Evolutionary conservation across 2,113 vertebrate genomes (phyloP), one percentile per base, ranked within the genome.

Genomic region (Ameiurus melas): DNA sequence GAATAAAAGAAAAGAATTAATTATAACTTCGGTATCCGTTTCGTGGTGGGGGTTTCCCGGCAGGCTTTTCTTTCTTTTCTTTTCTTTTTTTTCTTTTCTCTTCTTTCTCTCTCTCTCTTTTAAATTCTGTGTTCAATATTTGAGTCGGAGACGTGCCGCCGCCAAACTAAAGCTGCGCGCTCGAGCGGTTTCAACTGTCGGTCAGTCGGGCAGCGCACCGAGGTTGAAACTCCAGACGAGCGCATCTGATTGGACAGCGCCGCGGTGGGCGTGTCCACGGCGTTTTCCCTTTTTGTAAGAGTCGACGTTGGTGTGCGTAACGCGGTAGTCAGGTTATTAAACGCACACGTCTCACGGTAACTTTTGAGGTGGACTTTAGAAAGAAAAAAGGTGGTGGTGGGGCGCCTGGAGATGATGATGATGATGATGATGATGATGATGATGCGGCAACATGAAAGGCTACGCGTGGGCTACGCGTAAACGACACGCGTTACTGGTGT

Each of bases 151-250:
- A 84, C 66, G 62, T 57, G 47, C 22, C 14, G 22, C 73, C 57
- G 77, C 73, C 30, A 88, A 78, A 1, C 75, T 78, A 55, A 53
- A 81, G 55, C 79, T 39, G 70, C 12, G 79, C 62, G 70, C 84
- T 91, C 89, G 83, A 82, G 80, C 33, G 71, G 85, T 82, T 85
- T 89, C 87, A 82, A 87, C 88, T 90, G 89, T 86, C 79, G 91
- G 85, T 89, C 86, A 73, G 51, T 84, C 73, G 64, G 27, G 84
- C 55, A 62, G 84, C 55, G 83, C 68, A 83, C 27, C 5, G 75
- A 57, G 86, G 73, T 85, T 89, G 85, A 85, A 87, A 85, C 36
- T 84, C 66, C 71, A 82, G 25, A 27, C 13, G 85, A 62, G 47
- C 68, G 58, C 68, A 27, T 83, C 13, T 88, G 83, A 91, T 90